phyloP scores from a whole-genome alignment of 2,113 vertebrate species.

The Apistogramma diplotaenia region DNA sequence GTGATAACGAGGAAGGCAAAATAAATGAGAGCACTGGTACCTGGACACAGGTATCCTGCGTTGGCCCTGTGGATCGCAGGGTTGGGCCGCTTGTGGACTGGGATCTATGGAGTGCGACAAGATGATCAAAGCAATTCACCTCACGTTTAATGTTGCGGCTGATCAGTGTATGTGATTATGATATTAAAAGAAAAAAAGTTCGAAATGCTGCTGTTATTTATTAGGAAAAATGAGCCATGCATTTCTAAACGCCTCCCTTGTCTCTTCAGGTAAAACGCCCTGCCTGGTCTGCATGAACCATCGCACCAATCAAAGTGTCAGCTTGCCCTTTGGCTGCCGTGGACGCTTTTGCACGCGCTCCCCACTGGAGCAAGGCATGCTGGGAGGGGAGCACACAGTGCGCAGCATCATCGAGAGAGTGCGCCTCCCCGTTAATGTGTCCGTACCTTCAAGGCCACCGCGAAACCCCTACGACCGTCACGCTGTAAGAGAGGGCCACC shows the following conservation, averaged over 20 bases:
- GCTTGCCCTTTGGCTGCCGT: conserved; percentile 94
- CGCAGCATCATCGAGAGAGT: conserved; percentile 97
- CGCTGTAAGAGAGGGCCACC: conserved; percentile 91
- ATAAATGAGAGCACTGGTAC: not conserved
- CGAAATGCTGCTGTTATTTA: not conserved
- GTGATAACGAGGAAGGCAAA: not conserved
- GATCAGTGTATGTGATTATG: not conserved
- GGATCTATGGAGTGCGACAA: not conserved
- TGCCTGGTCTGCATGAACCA: conserved; percentile 99
- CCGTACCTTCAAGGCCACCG: conserved; percentile 88
- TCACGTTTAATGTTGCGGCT: not conserved
- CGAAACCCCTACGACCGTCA: conserved; percentile 94
- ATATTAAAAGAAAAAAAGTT: not conserved
- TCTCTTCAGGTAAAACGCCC: conserved; percentile 87
- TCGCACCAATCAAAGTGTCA: conserved; percentile 97
- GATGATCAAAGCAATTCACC: not conserved
- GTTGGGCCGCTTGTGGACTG: not conserved
- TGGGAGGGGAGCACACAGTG: conserved; percentile 95
- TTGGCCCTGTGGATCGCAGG: not conserved
- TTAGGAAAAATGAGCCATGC: not conserved
- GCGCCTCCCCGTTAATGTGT: conserved; percentile 92
- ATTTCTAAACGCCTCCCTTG: not conserved
- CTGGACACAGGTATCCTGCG: not conserved
- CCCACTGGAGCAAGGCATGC: conserved; percentile 93
- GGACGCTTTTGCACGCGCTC: conserved; percentile 97